Base-by-base conservation (phyloP, 2,797 vertebrate species). In the Thalassophryne amazonica region DNA sequence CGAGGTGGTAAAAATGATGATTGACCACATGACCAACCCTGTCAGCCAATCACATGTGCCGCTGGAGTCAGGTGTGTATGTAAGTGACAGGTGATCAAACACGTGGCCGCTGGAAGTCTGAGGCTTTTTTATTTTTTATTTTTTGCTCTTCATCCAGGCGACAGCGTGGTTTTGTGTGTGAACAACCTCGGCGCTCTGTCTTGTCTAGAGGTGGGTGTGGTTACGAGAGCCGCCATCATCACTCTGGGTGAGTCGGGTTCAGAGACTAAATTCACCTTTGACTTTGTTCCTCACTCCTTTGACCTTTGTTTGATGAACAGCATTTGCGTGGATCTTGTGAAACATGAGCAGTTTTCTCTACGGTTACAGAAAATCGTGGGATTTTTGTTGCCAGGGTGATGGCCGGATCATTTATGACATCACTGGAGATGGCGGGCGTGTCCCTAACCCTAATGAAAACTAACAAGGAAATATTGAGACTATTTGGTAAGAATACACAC, bases 171-270 rank as follows among this genome's bases (percentile, higher is more conserved):
- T 29, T 68, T 98, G 21, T 88, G 96, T 52, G 93, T 98, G 50
- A 99, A 99, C 85, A 98, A 98, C 81, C 89, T 99, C 25, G 96
- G 97, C 0, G 94, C 94, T 5, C 67, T 98, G 64, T 98, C 97
- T 0, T 92, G 90, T 74, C 85, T 99, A 87, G 97, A 99, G 81
- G 83, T 98, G 68, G 88, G 88, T 18, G 92, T 98, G 16, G 84
- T 98, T 19, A 94, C 93, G 0, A 81, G 86, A 2, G 91, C 91
- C 0, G 88, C 92, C 0, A 56, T 97, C 43, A 51, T 17, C 14
- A 59, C 33, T 42, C 83, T 99, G 41, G 94, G 96, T 98, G 57
- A 92, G 30, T 28, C 4, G 32, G 12, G 22, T 18, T 33, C 23
- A 17, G 25, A 35, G 12, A 13, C n/a, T 6, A 19, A 43, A 17